These are phyloP conservation scores for Heliconius cydno DNA, from an alignment of 2,888 invertebrate species.

Conservation along the genomic window DNA sequence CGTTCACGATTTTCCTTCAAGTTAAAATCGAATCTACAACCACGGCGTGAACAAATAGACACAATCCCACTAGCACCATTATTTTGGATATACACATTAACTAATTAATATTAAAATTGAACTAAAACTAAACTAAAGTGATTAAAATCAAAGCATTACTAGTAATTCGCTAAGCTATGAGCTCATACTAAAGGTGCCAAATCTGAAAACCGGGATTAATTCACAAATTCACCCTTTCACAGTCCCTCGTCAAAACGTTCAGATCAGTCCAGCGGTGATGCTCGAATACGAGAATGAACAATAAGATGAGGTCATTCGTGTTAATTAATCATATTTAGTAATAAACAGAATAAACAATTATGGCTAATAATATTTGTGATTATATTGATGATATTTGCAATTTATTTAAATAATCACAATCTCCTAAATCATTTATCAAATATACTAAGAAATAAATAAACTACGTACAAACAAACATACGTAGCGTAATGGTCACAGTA, in stretches of 20 bases:
- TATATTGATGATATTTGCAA: background rate
- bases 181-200: conserved; percentile 1
- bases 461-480: too few species aligned
- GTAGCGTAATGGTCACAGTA: background rate
- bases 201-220: conserved; percentile 12
- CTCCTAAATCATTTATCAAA: too few species aligned
- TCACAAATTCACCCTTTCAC: conserved; percentile 14
- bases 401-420: background rate
- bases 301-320: conserved; percentile 18
- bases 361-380: background rate
- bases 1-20: too few species aligned
- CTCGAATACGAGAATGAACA: conserved; percentile 9
- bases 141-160: background rate
- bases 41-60: too few species aligned
- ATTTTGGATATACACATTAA: background rate
- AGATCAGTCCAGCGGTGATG: conserved; percentile 9
- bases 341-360: background rate
- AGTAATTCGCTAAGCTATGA: background rate
- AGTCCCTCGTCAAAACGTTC: conserved; percentile 26
- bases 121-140: background rate
- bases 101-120: background rate
- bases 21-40: too few species aligned
- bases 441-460: too few species aligned
- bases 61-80: too few species aligned
- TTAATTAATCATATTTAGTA: conserved; percentile 16